These are phyloP conservation scores for Pogonomyrmex californicus DNA, from an alignment of 1,140 invertebrate genomes.

Conservation along the genomic window DNA sequence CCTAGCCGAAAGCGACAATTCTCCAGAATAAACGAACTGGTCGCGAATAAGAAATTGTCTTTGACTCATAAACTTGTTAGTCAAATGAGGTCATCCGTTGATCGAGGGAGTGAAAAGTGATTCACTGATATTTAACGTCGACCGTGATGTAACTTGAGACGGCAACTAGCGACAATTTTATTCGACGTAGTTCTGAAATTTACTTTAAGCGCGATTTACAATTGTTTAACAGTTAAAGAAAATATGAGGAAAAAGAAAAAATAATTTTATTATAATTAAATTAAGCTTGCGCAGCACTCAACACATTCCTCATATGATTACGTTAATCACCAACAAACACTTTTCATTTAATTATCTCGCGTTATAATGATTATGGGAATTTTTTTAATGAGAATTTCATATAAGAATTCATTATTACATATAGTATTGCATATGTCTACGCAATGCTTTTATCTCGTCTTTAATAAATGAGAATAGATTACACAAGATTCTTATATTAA, in stretches of 20 bases:
- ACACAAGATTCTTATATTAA: constrained; percentile 11
- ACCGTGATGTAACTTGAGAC: constrained; percentile 68
- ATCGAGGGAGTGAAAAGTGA: constrained; percentile 72
- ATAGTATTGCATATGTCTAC: not conserved
- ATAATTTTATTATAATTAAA: constrained; percentile 15
- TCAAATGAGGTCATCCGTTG: constrained; percentile 74
- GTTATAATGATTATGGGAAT: constrained; percentile 32
- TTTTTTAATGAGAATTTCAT: constrained; percentile 24
- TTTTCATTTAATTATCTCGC: not conserved
- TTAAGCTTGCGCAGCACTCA: not conserved
- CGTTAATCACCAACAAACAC: constrained; percentile 19
- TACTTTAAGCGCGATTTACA: not conserved
- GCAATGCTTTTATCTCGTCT: not conserved
- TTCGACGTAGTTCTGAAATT: constrained; percentile 35
- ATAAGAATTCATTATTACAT: constrained; percentile 16
- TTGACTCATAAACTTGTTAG: constrained; percentile 76
- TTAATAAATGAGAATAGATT: not conserved
- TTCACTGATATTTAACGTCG: constrained; percentile 73
- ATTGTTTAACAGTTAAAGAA: constrained; percentile 6
- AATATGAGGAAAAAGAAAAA: not conserved
- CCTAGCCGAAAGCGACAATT: not conserved
- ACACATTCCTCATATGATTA: not conserved
- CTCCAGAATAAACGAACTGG: not conserved
- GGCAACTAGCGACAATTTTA: constrained; percentile 31
- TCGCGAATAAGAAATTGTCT: constrained; percentile 59